These are phyloP conservation scores for Polypedilum pembai DNA, from an alignment of 1,140 invertebrate genomes.

Conservation along the genomic window DNA sequence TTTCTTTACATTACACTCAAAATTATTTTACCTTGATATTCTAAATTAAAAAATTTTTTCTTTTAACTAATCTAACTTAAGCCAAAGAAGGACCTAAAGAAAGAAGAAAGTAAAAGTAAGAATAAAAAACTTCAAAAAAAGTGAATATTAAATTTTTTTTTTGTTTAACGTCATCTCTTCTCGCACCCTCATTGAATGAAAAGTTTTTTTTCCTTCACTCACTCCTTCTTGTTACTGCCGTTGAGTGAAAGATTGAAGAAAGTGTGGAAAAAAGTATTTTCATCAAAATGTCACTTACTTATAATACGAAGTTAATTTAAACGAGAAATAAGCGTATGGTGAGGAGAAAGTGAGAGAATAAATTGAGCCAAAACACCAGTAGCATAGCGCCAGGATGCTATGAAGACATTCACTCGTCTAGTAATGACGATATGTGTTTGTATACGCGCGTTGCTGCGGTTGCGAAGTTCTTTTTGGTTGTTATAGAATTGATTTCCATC, in stretches of 20 bases:
- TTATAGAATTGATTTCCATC: background rate
- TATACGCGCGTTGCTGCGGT: no score
- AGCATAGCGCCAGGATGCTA: no score
- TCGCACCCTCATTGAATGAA: background rate
- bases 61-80: background rate
- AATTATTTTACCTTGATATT: no score
- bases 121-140: background rate
- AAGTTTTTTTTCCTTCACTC: background rate
- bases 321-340: conserved; percentile 6
- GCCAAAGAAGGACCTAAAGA: background rate
- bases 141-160: conserved; percentile 27
- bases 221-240: no score
- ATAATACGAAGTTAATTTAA: conserved; percentile 27
- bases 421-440: no score
- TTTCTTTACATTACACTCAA: no score
- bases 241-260: background rate
- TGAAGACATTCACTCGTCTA: no score
- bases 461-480: background rate
- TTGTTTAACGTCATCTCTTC: background rate
- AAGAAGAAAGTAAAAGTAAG: background rate
- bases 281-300: conserved; percentile 28
- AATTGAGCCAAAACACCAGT: no score
- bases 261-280: conserved; percentile 18
- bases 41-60: no score
- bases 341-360: background rate